Percentiles rank a stretch among this genome's conserved stretches.
phyloP scores from a whole-genome alignment of 1,140 invertebrate genomes.

The Dendrolimus kikuchii region DNA sequence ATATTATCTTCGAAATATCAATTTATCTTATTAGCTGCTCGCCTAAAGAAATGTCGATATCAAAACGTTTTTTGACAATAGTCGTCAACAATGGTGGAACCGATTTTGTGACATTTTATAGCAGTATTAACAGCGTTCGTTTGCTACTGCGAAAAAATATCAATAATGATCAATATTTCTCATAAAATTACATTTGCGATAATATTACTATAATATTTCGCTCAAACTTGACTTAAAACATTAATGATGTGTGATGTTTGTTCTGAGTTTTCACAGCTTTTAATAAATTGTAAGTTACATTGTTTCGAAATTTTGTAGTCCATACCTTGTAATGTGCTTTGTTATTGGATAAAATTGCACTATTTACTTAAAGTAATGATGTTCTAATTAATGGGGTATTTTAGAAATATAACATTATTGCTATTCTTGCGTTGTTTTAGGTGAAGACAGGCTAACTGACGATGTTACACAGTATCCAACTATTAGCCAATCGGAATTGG shows the following conservation, averaged over 20 bases:
- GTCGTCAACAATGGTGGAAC: constrained; percentile 70
- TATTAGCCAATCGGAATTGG: constrained; percentile 77
- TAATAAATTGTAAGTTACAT: constrained; percentile 82
- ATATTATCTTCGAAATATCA: too few relatives aligned
- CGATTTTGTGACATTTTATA: constrained; percentile 62
- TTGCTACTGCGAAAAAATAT: constrained; percentile 66
- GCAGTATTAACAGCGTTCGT: constrained; percentile 44
- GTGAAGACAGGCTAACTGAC: constrained; percentile 75
- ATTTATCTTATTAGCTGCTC: too few relatives aligned
- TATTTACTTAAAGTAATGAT: constrained; percentile 4
- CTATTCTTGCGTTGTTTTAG: constrained; percentile 45
- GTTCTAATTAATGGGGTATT: constrained; percentile 2
- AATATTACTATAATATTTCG: constrained; percentile 65
- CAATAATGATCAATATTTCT: constrained; percentile 66
- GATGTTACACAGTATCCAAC: constrained; percentile 75
- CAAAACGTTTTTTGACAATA: constrained; percentile 65
- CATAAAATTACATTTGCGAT: constrained; percentile 46
- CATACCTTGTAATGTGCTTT: constrained; percentile 24
- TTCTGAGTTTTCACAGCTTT: constrained; percentile 83
- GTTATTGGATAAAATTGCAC: constrained; percentile 8
- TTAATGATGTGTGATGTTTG: constrained; percentile 85
- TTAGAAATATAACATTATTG: background rate
- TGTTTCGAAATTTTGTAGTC: constrained; percentile 57
- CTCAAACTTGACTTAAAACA: constrained; percentile 43
- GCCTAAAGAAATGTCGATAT: constrained; percentile 14